A percentile compares a stretch with the other conserved stretches of the same genome.
These are phyloP conservation scores for Capitella teleta DNA, from an alignment of 1,140 invertebrate species.

Conservation along the genomic window DNA sequence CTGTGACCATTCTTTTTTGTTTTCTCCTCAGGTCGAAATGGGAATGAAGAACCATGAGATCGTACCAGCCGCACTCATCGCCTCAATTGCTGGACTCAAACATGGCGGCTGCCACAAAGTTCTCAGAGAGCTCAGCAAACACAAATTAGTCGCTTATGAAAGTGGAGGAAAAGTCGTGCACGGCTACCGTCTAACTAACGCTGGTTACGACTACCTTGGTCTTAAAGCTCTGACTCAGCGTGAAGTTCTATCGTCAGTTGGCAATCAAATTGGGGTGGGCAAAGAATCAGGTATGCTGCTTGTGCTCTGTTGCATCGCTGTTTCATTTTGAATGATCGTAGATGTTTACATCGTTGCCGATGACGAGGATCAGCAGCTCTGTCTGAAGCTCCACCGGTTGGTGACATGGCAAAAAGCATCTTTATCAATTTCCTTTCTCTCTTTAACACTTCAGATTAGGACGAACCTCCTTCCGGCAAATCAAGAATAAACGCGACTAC, in stretches of 20 bases:
- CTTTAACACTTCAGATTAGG: conserved; percentile 58
- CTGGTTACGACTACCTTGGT: conserved; percentile 94
- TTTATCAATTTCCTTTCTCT: neutral
- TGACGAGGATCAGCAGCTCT: conserved; percentile 57
- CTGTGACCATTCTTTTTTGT: conserved; percentile 2
- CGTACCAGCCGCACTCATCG: conserved; percentile 74
- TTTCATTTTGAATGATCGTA: too few relatives aligned
- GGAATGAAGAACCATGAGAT: conserved; percentile 99
- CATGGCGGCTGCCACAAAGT: conserved; percentile 89
- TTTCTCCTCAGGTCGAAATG: conserved; percentile 79
- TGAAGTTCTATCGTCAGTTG: conserved; percentile 72
- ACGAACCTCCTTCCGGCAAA: conserved; percentile 88
- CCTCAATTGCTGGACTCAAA: conserved; percentile 85
- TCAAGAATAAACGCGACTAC: conserved; percentile 95
- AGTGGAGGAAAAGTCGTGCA: conserved; percentile 58
- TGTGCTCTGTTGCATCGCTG: too few relatives aligned
- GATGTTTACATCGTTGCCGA: conserved; percentile 82
- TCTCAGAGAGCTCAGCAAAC: conserved; percentile 78
- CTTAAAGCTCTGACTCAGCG: conserved; percentile 73
- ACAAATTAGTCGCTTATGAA: conserved; percentile 81
- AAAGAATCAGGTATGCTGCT: conserved; percentile 82
- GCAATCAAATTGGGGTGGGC: conserved; percentile 96
- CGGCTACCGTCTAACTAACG: conserved; percentile 90
- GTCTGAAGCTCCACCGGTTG: conserved; percentile 79
- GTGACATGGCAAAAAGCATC: neutral